These are phyloP conservation scores for Leptobrachium ailaonicum DNA, from an alignment of 2,113 vertebrate species.

Conservation along the genomic window DNA sequence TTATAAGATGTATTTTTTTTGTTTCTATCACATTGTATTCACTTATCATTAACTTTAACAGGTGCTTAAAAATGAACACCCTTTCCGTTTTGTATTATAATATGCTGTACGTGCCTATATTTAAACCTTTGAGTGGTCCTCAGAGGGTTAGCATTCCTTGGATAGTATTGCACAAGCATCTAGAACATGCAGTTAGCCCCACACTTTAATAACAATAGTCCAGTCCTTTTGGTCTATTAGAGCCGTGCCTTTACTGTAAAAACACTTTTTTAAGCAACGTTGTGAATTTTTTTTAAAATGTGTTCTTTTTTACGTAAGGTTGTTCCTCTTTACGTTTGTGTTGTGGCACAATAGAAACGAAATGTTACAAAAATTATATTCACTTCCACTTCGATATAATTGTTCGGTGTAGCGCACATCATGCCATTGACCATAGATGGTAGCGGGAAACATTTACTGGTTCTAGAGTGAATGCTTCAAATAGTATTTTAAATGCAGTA, in stretches of 20 bases:
- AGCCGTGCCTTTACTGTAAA: constrained; percentile 38
- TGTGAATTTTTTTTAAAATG: constrained; percentile 6
- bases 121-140: constrained; percentile 48
- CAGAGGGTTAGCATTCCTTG: constrained; percentile 58
- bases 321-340: background rate
- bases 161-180: background rate
- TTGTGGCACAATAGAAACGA: background rate
- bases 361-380: background rate
- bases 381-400: background rate
- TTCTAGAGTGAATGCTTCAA: constrained; percentile 2
- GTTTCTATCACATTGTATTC: constrained; percentile 69
- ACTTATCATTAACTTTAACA: constrained; percentile 63
- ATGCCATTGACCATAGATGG: background rate
- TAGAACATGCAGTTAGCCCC: background rate
- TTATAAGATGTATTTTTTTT: constrained; percentile 67
- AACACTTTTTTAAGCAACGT: constrained; percentile 21
- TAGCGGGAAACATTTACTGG: background rate
- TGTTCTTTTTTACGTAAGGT: constrained; percentile 5
- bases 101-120: constrained; percentile 74
- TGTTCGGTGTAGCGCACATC: background rate
- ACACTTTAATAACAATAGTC: constrained; percentile 13
- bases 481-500: background rate
- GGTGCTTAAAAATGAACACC: constrained; percentile 82
- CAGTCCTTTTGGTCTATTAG: constrained; percentile 8
- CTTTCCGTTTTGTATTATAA: constrained; percentile 71